Evolutionary conservation across 2,888 invertebrate genomes (phyloP), one percentile per base, ranked within the genome.

Genomic region (Aspidapion aeneum): DNA sequence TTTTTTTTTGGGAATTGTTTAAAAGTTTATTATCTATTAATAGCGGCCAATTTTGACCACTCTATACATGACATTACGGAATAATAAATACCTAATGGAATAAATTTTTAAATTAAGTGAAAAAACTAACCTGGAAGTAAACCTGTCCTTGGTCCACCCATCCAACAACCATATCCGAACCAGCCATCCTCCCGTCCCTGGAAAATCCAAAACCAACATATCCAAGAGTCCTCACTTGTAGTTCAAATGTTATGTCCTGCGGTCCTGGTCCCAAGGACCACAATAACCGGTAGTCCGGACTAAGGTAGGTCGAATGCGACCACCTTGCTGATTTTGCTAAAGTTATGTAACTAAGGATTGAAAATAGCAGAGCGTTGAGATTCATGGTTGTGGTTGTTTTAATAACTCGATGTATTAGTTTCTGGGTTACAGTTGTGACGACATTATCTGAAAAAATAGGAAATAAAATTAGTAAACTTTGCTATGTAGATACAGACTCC

Each of bases 161-260:
- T 65, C 91, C 94, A 77, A 95, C 87, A 71, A 94, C 89, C 81
- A 96, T 87, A 84, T 96, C 95, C 64, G 93, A 88, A 56, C 91
- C 91, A 74, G 87, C 85, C 87, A 91, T 89, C 70, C 87, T 86
- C 67, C 92, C 91, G 75, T 87, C 89, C 62, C 86, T 86, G 70
- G 93, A 93, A 79, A 95, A 91, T 64, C 95, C 96, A 73, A 95
- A 86, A 52, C 92, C 94, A 68, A 95, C 88, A 80, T 93, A 95
- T 71, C 95, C 95, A 74, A 86, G 85, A 66, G 93, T 93, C 80
- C 86, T 87, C 76, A 91, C 93, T 81, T 91, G 91, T 77, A 93
- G 83, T 78, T 92, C 89, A 79, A 94, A 92, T 72, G 90, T 91
- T 75, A 93, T 89, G 79, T 90, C 90, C 77, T 88, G 87, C 61